Base-by-base conservation (phyloP, 2,797 vertebrate species). In the Sebastes baramenuke region DNA sequence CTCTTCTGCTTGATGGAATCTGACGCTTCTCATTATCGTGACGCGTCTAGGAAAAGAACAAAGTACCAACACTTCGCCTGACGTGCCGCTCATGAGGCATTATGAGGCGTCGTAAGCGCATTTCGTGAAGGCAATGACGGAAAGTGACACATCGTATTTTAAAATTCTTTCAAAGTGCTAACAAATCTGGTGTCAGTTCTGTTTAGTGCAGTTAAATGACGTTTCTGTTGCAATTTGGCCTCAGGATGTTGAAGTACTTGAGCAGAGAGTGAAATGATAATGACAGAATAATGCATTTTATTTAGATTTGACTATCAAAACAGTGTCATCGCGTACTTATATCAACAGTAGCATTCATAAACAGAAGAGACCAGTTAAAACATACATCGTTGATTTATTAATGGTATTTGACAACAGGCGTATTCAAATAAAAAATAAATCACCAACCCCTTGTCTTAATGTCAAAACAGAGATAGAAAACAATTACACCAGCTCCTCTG, bases 1-100 rank as follows among this genome's bases (percentile, higher is more conserved):
- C 83, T 89, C 91, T 89, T 91, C 88, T 87, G 91, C 92, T 91
- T 92, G 91, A 93, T 93, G 89, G 89, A 88, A 91, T 76, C 88
- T 91, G 90, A 91, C 88, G 73, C 88, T 78, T 90, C 90, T 92
- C 89, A 92, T 94, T 94, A 94, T 81, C 59, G 68, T 86, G 90
- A 92, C 64, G 54, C 14, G 46, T 86, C 84, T 71, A 88, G 80
- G 80, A 73, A 83, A 89, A 93, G 89, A 93, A 91, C 90, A 92
- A 92, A 93, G 92, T 85, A 83, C n/a, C 71, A 69, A 89, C 85
- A 83, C 87, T 89, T 88, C 6, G 56, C 77, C 83, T 83, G 73
- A 80, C 88, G 87, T 86, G 85, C 46, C 25, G 82, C 81, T 87
- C 82, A 72, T 70, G 38, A 88, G 82, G 79, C 86, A 56, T 82